Percentiles rank a stretch among this genome's conserved stretches.
Evolutionary conservation across 2,888 invertebrate species (phyloP).

Genomic region (Conops quadrifasciatus): DNA sequence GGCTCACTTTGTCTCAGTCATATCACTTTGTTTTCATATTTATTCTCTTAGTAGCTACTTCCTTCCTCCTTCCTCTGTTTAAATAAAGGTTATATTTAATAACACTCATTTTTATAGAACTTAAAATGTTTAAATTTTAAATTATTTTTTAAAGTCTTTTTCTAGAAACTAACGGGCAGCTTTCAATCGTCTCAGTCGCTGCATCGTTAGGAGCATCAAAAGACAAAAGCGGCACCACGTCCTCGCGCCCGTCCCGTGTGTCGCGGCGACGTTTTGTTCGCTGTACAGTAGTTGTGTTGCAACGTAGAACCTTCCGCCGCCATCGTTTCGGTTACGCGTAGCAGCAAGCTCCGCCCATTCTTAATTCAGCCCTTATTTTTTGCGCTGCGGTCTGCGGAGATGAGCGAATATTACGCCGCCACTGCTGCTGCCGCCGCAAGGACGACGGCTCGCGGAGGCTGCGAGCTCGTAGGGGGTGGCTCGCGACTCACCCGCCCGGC

Average conservation of each 20-base stretch:
- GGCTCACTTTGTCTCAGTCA: too few species aligned
- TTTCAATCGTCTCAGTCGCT: background rate
- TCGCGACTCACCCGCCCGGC: too few species aligned
- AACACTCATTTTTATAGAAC: too few species aligned
- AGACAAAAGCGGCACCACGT: background rate
- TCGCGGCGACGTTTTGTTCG: background rate
- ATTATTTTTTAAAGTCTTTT: too few species aligned
- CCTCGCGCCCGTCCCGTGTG: background rate
- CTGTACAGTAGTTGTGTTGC: background rate
- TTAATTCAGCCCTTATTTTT: conserved; percentile 25
- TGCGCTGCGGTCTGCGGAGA: conserved; percentile 12
- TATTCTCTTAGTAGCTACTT: too few species aligned
- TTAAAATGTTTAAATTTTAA: too few species aligned
- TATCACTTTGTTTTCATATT: too few species aligned
- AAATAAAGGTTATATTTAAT: too few species aligned
- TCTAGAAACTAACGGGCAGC: background rate
- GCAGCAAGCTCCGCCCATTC: conserved; percentile 27
- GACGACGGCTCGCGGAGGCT: background rate
- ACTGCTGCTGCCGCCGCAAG: background rate
- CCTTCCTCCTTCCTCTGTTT: too few species aligned
- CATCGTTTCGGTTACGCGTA: background rate
- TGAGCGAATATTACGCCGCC: background rate
- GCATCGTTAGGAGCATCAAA: background rate
- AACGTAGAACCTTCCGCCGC: background rate
- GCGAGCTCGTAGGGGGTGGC: background rate